Base-by-base conservation (phyloP, 2,113 vertebrate species). In the Mesitornis unicolor region DNA sequence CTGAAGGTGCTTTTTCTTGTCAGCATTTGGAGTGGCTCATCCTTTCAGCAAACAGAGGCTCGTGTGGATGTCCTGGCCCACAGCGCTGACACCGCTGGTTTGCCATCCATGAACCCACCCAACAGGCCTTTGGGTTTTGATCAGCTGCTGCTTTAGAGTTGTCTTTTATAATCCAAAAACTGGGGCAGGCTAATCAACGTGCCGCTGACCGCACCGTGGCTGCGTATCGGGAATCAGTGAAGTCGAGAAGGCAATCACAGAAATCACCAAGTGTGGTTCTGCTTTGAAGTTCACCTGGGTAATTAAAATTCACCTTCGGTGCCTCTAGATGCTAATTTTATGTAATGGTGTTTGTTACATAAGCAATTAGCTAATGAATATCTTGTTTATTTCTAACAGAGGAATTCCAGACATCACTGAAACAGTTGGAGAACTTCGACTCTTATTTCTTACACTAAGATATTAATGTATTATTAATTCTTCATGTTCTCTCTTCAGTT, bases 281-380 rank as follows among this genome's bases (percentile, higher is more conserved):
- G 60, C 83, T 92, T 88, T 60, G 48, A 87, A 76, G 43, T 84
- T 96, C 73, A 96, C 79, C 80, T 89, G 69, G 36, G 24, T 81
- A 84, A 92, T 86, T 86, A 60, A 80, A 76, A 64, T 68, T 68
- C 35, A n/a, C n/a, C 91, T 91, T 57, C 6, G 6, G n/a, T 80
- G 60, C 48, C 15, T 92, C 48, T 74, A 63, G 42, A 20, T 84
- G 56, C 80, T 93, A 35, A 92, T 89, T 96, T 93, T 65, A 67
- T 90, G 68, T 92, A 88, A 92, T 88, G 71, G 61, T 80, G 67
- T 88, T 96, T 90, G 54, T 96, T 94, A 92, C 64, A 80, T 83
- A 93, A 81, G 75, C 59, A 78, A 82, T 90, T 93, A 81, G 35
- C 53, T 94, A 94, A 90, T 81, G 9, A 96, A 84, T 90, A 81